Percentiles rank a stretch among this genome's conserved stretches.
These are phyloP conservation scores for Biston stratarius DNA, from an alignment of 2,888 invertebrate species.

Conservation along the genomic window DNA sequence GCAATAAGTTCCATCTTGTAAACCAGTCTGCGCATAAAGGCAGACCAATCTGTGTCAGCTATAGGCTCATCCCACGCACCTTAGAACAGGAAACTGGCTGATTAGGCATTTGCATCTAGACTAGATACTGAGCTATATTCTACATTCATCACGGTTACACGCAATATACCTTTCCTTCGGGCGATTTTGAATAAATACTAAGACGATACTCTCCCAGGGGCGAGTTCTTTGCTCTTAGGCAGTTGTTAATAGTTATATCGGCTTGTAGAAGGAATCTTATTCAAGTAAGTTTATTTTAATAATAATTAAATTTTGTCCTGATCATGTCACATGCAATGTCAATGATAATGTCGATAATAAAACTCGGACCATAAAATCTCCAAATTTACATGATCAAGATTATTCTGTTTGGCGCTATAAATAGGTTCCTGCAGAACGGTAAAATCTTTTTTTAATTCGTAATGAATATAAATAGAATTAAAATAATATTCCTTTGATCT, in stretches of 20 bases:
- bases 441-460: not conserved
- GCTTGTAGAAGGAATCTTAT: too few species aligned
- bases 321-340: not conserved
- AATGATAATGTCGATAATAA: not conserved
- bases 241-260: too few species aligned
- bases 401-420: not conserved
- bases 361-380: not conserved
- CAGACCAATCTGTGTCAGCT: constrained; percentile 25
- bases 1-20: constrained; percentile 12
- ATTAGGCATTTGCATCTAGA: constrained; percentile 38
- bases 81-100: constrained; percentile 36
- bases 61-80: constrained; percentile 38
- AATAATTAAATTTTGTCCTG: not conserved
- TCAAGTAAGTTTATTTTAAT: too few species aligned
- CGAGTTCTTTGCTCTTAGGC: not conserved
- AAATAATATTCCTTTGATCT: not conserved
- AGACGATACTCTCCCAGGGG: not conserved
- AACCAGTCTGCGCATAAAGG: constrained; percentile 13
- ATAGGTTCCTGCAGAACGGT: not conserved
- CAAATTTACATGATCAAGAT: not conserved
- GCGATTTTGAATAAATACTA: not conserved
- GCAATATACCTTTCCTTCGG: not conserved
- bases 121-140: constrained; percentile 26
- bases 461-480: too few species aligned
- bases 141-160: constrained; percentile 20